These are phyloP conservation scores for Lutjanus campechanus DNA, from an alignment of 2,797 vertebrate genomes.

Conservation along the genomic window DNA sequence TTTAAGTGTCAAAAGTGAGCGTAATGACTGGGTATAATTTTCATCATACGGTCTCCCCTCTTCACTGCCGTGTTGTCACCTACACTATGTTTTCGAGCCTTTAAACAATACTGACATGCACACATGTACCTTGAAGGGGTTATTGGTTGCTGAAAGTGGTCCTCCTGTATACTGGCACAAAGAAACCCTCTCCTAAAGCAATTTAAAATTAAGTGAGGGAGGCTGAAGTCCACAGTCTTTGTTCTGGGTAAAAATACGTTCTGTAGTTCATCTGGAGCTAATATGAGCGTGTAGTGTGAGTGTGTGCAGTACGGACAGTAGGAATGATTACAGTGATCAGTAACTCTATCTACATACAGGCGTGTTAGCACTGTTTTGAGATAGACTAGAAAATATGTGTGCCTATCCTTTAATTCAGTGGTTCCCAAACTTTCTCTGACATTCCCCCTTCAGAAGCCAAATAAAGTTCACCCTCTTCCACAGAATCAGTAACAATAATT, in stretches of 20 bases:
- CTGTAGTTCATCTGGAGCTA: neutral
- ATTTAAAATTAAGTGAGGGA: neutral
- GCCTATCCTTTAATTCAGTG: neutral
- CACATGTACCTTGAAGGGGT: neutral
- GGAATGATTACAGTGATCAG: neutral
- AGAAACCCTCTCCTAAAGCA: neutral
- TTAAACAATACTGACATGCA: neutral
- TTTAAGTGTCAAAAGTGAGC: constrained; percentile 20
- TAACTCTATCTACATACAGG: neutral
- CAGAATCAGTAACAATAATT: no score
- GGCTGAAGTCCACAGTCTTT: neutral
- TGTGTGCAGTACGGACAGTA: neutral
- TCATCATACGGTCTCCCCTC: neutral
- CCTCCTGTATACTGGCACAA: neutral
- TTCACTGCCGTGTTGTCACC: neutral
- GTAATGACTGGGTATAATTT: neutral
- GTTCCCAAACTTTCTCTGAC: no score
- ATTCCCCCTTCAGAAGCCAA: no score
- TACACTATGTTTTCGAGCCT: neutral
- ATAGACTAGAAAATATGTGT: neutral
- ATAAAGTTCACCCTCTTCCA: no score
- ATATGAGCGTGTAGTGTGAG: neutral
- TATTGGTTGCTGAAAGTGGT: neutral
- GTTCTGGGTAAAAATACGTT: neutral
- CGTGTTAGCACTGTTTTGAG: neutral